Evolutionary conservation across 2,888 invertebrate genomes (phyloP).

Genomic region (Drosophila prostipennis): DNA sequence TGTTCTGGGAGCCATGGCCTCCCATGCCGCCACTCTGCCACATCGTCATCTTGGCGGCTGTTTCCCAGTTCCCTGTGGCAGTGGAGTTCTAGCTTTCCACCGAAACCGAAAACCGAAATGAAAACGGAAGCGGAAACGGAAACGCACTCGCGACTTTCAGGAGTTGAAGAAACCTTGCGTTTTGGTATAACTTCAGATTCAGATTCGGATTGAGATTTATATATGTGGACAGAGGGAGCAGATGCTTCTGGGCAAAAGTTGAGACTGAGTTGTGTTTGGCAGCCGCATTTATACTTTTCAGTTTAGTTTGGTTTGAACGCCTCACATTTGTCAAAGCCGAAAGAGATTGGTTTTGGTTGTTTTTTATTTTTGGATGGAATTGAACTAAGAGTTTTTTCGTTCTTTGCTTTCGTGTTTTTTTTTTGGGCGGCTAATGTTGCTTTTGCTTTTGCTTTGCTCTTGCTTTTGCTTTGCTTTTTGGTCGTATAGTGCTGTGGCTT

Average conservation of each 20-base stretch:
- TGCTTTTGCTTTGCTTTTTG: conserved; percentile 43
- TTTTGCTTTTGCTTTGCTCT: conserved; percentile 13
- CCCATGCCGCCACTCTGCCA: conserved; percentile 92
- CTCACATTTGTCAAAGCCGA: conserved; percentile 1
- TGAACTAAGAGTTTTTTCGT: conserved; percentile 52
- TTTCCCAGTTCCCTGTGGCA: conserved; percentile 18
- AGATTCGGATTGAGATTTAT: not conserved
- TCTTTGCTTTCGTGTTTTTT: not conserved
- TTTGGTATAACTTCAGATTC: not conserved
- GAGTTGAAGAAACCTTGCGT: conserved; percentile 16
- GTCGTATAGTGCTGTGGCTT: conserved; percentile 47
- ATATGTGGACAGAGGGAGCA: not conserved
- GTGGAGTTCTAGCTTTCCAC: conserved; percentile 5
- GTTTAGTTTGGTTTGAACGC: conserved; percentile 1
- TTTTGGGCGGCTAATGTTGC: conserved; percentile 83
- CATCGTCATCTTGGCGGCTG: conserved; percentile 87
- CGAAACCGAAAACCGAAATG: conserved; percentile 25
- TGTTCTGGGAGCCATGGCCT: conserved; percentile 91
- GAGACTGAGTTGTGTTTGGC: conserved; percentile 6
- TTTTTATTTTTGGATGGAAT: conserved; percentile 65
- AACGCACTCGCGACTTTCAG: conserved; percentile 23
- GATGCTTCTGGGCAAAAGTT: conserved; percentile 12
- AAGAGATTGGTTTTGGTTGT: conserved; percentile 5
- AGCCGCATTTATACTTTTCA: conserved; percentile 18
- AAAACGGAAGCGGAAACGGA: not conserved